Percentiles rank a stretch among this genome's conserved stretches.
phyloP scores from a whole-genome alignment of 2,797 vertebrate genomes.

The Sparus aurata region DNA sequence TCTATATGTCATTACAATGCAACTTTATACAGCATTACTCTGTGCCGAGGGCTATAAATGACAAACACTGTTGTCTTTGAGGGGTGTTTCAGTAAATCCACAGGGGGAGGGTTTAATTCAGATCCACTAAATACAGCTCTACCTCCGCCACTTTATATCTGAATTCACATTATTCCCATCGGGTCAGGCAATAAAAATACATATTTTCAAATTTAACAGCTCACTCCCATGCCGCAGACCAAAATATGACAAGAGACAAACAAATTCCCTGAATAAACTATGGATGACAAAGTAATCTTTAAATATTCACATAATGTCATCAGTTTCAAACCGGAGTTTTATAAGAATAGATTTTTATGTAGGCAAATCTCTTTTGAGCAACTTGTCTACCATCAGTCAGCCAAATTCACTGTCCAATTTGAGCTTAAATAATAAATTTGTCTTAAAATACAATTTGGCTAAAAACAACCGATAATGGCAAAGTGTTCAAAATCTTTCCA shows the following conservation, averaged over 20 bases:
- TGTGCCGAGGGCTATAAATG: conserved; percentile 81
- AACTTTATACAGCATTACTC: conserved; percentile 85
- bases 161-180: conserved; percentile 65
- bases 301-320: conserved; percentile 41
- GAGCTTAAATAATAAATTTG: not conserved
- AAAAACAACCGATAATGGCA: not conserved
- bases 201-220: conserved; percentile 67
- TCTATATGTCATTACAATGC: conserved; percentile 88
- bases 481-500: not conserved
- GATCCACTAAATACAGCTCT: conserved; percentile 66
- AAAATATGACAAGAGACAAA: conserved; percentile 47
- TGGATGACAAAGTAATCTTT: conserved; percentile 38
- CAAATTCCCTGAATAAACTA: conserved; percentile 34
- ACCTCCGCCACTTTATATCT: conserved; percentile 73
- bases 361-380: conserved; percentile 1
- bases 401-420: not conserved
- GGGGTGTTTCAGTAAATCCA: conserved; percentile 80
- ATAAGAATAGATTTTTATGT: conserved; percentile 13
- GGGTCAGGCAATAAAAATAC: conserved; percentile 53
- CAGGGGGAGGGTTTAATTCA: conserved; percentile 72
- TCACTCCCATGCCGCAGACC: conserved; percentile 30
- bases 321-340: conserved; percentile 34
- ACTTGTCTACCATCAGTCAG: conserved; percentile 12
- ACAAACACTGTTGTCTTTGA: conserved; percentile 82
- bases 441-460: conserved; percentile 7